Conservation (phyloP, 92 coral and sea anemone genomes). For the Bergia sp. region DNA sequence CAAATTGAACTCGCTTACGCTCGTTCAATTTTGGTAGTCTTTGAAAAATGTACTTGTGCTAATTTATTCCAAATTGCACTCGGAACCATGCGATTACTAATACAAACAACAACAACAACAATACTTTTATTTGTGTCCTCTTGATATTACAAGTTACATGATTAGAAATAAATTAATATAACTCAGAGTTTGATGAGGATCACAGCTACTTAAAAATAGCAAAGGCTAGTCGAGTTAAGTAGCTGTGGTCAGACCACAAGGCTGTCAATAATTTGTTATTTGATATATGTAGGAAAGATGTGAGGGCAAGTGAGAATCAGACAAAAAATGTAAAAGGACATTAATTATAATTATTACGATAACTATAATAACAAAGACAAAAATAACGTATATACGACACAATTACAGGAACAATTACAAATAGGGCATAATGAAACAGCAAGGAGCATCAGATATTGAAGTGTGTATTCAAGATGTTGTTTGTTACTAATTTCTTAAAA, state of each 20-base stretch:
- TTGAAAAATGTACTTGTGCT: too few relatives aligned
- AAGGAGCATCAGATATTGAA: too few relatives aligned
- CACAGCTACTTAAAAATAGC: too few relatives aligned
- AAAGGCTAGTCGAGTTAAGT: too few relatives aligned
- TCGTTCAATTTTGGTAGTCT: too few relatives aligned
- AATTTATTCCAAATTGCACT: too few relatives aligned
- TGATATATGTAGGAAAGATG: constrained; percentile 7
- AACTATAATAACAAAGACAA: constrained; percentile 8
- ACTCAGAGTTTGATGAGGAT: constrained; percentile 1
- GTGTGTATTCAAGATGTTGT: too few relatives aligned
- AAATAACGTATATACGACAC: constrained; percentile 9
- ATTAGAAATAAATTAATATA: background rate
- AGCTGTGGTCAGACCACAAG: background rate
- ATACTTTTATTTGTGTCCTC: constrained; percentile 3
- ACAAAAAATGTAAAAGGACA: constrained; percentile 9
- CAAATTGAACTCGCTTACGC: too few relatives aligned
- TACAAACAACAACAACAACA: too few relatives aligned
- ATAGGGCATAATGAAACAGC: background rate
- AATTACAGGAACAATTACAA: constrained; percentile 9
- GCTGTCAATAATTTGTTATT: background rate
- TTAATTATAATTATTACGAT: constrained; percentile 1
- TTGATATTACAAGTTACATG: constrained; percentile 9
- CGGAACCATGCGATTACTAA: too few relatives aligned
- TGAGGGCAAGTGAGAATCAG: constrained; percentile 12
- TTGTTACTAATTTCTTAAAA: too few relatives aligned